Conservation (phyloP, 2,113 vertebrate species). For the Cochlearius cochlearius region DNA sequence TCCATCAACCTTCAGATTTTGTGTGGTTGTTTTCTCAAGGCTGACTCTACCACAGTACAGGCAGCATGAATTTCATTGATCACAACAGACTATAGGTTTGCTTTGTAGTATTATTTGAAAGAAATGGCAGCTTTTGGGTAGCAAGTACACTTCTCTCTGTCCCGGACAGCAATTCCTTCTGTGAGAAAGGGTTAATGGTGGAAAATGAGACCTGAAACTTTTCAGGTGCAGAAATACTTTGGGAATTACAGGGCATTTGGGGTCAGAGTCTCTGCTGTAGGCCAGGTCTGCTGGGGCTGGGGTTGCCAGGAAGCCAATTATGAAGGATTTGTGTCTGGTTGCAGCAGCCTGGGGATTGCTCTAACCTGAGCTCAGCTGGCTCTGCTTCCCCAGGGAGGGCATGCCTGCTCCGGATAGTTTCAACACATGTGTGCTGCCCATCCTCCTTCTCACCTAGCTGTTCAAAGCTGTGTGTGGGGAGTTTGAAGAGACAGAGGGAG, state of each 20-base stretch:
- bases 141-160: neutral
- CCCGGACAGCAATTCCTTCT: neutral
- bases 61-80: neutral
- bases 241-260: neutral
- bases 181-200: neutral
- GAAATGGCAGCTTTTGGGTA: neutral
- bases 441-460: constrained; percentile 2
- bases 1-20: neutral
- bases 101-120: neutral
- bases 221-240: neutral
- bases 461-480: neutral
- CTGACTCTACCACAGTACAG: neutral
- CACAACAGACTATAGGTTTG: neutral
- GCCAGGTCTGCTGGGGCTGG: neutral
- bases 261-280: neutral
- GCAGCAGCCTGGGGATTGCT: constrained; percentile 21
- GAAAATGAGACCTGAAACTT: neutral
- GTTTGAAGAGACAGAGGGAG: neutral
- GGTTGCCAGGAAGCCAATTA: constrained; percentile 18
- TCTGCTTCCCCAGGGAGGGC: neutral
- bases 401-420: neutral
- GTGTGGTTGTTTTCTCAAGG: neutral
- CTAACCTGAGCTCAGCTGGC: constrained; percentile 42
- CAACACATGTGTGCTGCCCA: neutral
- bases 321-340: constrained; percentile 22